Evolutionary conservation across 2,888 invertebrate species (phyloP).

Genomic region (Junonia oenone): DNA sequence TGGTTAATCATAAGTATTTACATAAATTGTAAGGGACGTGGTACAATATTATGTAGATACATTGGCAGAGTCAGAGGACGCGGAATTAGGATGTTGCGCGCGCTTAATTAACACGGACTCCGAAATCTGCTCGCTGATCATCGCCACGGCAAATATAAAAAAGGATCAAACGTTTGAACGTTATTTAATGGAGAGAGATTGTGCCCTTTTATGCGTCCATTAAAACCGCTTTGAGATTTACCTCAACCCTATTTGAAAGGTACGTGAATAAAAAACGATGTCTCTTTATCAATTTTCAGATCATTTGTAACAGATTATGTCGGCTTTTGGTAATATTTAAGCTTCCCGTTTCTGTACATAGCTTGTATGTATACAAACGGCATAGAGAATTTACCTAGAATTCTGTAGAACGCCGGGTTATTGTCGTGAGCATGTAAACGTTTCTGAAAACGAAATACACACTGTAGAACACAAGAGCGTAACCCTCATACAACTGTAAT

Average conservation of each 20-base stretch:
- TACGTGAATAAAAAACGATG: slow-evolving; percentile 55
- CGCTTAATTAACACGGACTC: slow-evolving; percentile 61
- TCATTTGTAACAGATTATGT: slow-evolving; percentile 60
- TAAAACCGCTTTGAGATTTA: slow-evolving; percentile 75
- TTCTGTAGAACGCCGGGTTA: not conserved
- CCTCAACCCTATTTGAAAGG: slow-evolving; percentile 52
- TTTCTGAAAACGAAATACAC: not conserved
- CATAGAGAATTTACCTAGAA: not conserved
- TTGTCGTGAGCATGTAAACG: slow-evolving; percentile 1
- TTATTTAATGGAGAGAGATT: slow-evolving; percentile 77
- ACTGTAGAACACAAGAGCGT: slow-evolving; percentile 5
- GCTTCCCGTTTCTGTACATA: not conserved
- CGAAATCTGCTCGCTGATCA: slow-evolving; percentile 66
- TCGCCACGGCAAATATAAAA: slow-evolving; percentile 71
- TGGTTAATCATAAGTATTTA: not conserved
- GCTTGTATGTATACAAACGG: not conserved
- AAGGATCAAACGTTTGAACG: slow-evolving; percentile 78
- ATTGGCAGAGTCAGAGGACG: slow-evolving; percentile 1
- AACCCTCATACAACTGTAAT: slow-evolving; percentile 27
- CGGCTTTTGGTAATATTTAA: slow-evolving; percentile 11
- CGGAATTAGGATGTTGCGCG: slow-evolving; percentile 18
- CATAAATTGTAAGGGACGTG: not conserved
- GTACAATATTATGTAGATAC: not conserved
- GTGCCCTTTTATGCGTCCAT: slow-evolving; percentile 75
- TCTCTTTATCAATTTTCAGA: slow-evolving; percentile 56